phyloP scores from a whole-genome alignment of 2,113 vertebrate genomes.

The Pavo muticus region DNA sequence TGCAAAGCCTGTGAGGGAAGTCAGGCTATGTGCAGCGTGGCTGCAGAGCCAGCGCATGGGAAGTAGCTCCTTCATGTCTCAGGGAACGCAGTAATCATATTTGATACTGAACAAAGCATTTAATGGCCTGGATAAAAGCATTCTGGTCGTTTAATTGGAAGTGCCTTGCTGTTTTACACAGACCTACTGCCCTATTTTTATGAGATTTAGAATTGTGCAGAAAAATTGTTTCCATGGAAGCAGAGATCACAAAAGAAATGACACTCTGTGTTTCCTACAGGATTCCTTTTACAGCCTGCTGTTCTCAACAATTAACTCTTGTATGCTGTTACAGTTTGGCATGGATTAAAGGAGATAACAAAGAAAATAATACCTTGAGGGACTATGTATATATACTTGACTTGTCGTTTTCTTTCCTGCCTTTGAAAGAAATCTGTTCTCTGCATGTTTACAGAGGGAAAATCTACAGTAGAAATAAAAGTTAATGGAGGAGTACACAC shows the following conservation, averaged over 20 bases:
- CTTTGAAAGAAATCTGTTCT: background rate
- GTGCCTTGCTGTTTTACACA: conserved; percentile 57
- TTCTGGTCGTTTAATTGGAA: conserved; percentile 48
- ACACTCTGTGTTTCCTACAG: conserved; percentile 7
- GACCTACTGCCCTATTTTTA: conserved; percentile 65
- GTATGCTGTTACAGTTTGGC: background rate
- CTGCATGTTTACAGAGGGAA: background rate
- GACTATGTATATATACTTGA: background rate
- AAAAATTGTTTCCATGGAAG: conserved; percentile 75
- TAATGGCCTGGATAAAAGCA: conserved; percentile 59
- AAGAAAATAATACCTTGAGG: background rate
- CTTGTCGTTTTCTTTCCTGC: background rate
- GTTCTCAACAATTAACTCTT: conserved; percentile 48
- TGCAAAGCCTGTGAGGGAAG: rapidly evolving
- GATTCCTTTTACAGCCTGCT: conserved; percentile 25
- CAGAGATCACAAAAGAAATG: conserved; percentile 58
- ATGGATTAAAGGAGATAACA: background rate
- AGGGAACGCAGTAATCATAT: background rate
- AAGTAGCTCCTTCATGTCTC: background rate
- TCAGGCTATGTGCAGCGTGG: rapidly evolving
- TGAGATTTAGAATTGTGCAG: conserved; percentile 38
- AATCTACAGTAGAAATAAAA: background rate
- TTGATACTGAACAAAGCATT: conserved; percentile 44
- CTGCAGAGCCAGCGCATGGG: rapidly evolving
- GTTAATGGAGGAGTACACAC: background rate